phyloP scores from a whole-genome alignment of 2,113 vertebrate genomes.

The Camelus bactrianus region DNA sequence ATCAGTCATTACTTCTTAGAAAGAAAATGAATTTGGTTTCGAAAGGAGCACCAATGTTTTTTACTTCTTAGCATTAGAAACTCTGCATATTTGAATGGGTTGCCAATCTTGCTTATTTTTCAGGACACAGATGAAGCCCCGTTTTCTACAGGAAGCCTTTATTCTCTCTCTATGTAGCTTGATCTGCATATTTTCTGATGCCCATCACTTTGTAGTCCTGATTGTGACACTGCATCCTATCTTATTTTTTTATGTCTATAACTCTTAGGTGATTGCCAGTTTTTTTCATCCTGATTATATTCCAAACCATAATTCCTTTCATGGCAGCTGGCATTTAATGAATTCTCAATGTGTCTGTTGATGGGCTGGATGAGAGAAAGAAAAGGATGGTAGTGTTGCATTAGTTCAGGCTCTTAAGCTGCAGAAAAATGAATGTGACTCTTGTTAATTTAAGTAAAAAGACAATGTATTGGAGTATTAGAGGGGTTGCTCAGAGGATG shows the following conservation, averaged over 20 bases:
- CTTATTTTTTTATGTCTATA: background rate
- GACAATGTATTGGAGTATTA: background rate
- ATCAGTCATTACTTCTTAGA: background rate
- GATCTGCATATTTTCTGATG: background rate
- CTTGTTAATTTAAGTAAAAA: background rate
- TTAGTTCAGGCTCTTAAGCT: background rate
- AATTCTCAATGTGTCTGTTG: background rate
- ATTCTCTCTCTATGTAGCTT: background rate
- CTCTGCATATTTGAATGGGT: background rate
- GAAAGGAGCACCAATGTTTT: background rate
- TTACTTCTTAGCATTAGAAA: background rate
- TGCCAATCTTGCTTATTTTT: background rate
- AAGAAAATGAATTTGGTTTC: constrained; percentile 46
- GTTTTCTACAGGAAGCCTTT: background rate
- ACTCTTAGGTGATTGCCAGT: background rate
- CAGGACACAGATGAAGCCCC: background rate
- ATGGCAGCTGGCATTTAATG: background rate
- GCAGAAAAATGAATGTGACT: background rate
- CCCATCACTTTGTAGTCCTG: background rate
- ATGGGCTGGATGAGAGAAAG: background rate
- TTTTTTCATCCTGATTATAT: background rate
- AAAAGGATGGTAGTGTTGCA: background rate
- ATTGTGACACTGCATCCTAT: background rate
- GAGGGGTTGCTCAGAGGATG: background rate
- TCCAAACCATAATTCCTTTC: background rate